A percentile compares a stretch with the other conserved stretches of the same genome.
Evolutionary conservation across 1,140 invertebrate genomes (phyloP).

Genomic region (Goniozus legneri): DNA sequence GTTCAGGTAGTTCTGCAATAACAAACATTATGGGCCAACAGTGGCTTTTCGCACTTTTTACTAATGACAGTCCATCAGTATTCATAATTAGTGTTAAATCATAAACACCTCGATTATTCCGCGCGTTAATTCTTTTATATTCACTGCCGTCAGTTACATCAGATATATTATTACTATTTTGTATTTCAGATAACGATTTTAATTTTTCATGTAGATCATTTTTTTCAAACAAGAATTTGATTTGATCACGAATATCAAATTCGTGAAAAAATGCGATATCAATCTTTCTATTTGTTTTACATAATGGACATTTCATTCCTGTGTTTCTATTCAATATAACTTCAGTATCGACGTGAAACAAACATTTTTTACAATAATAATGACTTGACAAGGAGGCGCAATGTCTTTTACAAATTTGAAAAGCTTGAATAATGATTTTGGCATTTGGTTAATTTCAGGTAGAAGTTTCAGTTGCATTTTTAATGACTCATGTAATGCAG

Average conservation of each 20-base stretch:
- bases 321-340: no score
- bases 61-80: no score
- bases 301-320: conserved; percentile 6
- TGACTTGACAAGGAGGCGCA: conserved; percentile 14
- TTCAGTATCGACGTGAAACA: conserved; percentile 1
- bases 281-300: not conserved
- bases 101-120: conserved; percentile 7
- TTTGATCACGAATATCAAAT: conserved; percentile 9
- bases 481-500: conserved; percentile 5
- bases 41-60: conserved; percentile 16
- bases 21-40: conserved; percentile 21
- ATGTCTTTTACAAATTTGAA: conserved; percentile 11
- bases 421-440: conserved; percentile 13
- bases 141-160: conserved; percentile 17
- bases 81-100: conserved; percentile 20
- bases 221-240: conserved; percentile 13
- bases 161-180: conserved; percentile 5
- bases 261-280: not conserved
- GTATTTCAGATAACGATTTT: not conserved
- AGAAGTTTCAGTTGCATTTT: conserved; percentile 10
- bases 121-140: conserved; percentile 17
- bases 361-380: conserved; percentile 17
- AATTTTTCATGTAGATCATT: conserved; percentile 10
- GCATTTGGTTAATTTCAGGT: conserved; percentile 14
- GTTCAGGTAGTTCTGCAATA: conserved; percentile 15